phyloP scores from a whole-genome alignment of 2,113 vertebrate species.

The Aegithalos caudatus region DNA sequence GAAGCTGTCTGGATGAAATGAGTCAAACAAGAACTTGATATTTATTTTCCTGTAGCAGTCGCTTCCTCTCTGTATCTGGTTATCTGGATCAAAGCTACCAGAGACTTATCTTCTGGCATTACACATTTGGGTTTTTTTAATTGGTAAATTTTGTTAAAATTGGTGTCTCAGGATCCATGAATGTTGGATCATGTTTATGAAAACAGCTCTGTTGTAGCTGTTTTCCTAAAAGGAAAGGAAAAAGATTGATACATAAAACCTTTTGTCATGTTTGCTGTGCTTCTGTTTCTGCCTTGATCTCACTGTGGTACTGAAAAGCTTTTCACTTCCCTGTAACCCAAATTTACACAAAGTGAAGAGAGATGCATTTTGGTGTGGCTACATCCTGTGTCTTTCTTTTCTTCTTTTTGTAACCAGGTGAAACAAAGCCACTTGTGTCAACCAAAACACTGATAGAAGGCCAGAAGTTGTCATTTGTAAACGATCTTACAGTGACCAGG shows the following conservation, averaged over 20 bases:
- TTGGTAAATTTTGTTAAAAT: neutral
- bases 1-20: neutral
- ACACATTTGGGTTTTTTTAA: neutral
- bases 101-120: neutral
- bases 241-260: neutral
- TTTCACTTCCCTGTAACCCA: neutral
- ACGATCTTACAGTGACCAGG: constrained; percentile 86
- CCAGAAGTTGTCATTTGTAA: constrained; percentile 88
- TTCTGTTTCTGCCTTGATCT: neutral
- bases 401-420: constrained; percentile 71
- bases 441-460: constrained; percentile 80
- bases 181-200: too few relatives aligned
- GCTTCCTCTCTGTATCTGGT: neutral
- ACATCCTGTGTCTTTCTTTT: neutral
- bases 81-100: neutral
- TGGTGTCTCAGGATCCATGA: neutral
- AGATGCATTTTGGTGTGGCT: neutral
- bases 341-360: neutral
- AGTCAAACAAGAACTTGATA: neutral
- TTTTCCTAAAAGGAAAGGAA: neutral
- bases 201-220: neutral
- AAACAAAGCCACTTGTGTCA: constrained; percentile 76
- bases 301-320: neutral
- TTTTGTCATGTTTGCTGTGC: neutral
- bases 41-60: neutral